Percentiles rank a stretch among this genome's conserved stretches.
phyloP scores from a whole-genome alignment of 2,888 invertebrate genomes.

The Drosophila lutescens region DNA sequence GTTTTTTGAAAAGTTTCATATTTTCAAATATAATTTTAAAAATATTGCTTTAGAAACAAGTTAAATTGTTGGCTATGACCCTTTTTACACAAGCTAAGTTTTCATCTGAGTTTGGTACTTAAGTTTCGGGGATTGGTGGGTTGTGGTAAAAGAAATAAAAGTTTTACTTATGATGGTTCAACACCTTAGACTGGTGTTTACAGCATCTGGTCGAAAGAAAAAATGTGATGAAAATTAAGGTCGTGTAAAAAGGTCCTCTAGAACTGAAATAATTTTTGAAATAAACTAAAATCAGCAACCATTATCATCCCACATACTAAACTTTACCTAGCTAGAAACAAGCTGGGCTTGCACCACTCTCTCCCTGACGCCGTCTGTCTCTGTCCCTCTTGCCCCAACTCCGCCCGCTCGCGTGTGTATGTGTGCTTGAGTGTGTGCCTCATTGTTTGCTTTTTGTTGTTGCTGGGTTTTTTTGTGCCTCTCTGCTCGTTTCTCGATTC shows the following conservation, averaged over 20 bases:
- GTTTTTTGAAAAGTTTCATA: background rate
- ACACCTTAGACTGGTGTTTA: background rate
- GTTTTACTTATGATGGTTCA: background rate
- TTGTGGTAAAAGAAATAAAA: too few species aligned
- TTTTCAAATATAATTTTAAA: background rate
- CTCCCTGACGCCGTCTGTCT: conserved; percentile 20
- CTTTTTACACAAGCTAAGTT: conserved; percentile 1
- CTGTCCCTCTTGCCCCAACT: conserved; percentile 24
- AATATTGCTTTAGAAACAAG: too few species aligned
- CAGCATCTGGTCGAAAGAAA: background rate
- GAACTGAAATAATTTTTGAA: too few species aligned
- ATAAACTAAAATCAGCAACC: too few species aligned
- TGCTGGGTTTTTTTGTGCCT: conserved; percentile 67
- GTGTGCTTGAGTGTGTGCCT: conserved; percentile 59
- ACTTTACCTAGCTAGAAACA: background rate
- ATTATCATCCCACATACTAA: background rate
- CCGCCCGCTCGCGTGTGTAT: conserved; percentile 41
- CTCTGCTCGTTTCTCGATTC: conserved; percentile 66
- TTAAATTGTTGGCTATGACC: background rate
- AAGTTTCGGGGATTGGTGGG: too few species aligned
- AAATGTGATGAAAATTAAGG: background rate
- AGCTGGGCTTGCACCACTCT: conserved; percentile 16
- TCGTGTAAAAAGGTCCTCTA: background rate
- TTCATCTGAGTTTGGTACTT: background rate
- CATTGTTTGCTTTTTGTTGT: conserved; percentile 79